These are phyloP conservation scores for Pheosia tremula DNA, from an alignment of 2,888 invertebrate species.

Conservation along the genomic window DNA sequence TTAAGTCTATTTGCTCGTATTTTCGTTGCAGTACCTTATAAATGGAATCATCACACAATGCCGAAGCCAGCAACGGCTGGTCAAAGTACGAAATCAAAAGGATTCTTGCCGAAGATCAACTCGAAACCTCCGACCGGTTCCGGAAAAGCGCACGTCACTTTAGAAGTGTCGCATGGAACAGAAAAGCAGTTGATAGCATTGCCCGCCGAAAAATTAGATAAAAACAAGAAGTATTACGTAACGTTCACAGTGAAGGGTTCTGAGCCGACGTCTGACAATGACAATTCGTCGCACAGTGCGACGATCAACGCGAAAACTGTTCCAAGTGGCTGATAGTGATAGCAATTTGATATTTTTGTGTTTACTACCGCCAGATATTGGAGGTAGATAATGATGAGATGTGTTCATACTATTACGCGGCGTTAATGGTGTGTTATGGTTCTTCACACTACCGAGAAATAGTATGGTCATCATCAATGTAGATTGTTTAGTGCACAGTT, in stretches of 20 bases:
- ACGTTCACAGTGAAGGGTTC: constrained; percentile 95
- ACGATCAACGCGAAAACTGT: constrained; percentile 73
- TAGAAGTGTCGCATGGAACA: constrained; percentile 93
- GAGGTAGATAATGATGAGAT: constrained; percentile 3
- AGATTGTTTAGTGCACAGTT: constrained; percentile 13
- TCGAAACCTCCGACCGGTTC: constrained; percentile 66
- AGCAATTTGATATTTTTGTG: constrained; percentile 6
- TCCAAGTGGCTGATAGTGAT: constrained; percentile 58
- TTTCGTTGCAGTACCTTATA: constrained; percentile 87
- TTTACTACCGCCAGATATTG: constrained; percentile 49
- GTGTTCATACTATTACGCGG: neutral
- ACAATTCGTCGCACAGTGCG: constrained; percentile 69
- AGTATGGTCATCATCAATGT: constrained; percentile 8
- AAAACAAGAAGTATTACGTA: constrained; percentile 95
- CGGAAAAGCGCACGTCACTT: constrained; percentile 85
- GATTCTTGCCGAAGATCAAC: constrained; percentile 89
- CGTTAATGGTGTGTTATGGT: neutral
- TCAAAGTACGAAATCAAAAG: constrained; percentile 69
- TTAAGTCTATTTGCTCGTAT: neutral
- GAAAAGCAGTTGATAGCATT: constrained; percentile 94
- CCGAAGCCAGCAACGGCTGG: constrained; percentile 88
- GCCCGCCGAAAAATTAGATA: constrained; percentile 94
- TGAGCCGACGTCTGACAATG: constrained; percentile 82
- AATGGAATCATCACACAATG: constrained; percentile 91
- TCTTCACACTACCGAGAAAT: neutral